Evolutionary conservation across 2,797 vertebrate genomes (phyloP), one percentile per base, ranked within the genome.

Genomic region (Huso huso): DNA sequence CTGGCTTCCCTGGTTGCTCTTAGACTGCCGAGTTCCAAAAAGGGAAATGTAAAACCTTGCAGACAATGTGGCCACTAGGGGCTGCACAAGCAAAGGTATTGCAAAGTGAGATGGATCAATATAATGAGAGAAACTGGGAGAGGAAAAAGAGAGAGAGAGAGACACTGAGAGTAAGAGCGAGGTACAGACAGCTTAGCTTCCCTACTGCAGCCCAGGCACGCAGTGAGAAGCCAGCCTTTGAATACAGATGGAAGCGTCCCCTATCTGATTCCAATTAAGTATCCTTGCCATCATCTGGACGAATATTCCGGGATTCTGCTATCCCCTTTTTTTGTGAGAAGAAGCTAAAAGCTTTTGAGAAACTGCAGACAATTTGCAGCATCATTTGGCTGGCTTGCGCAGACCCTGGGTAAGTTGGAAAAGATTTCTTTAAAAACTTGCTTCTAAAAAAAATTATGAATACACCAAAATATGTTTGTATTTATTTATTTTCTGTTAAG

Each of bases 31-130:
- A 55, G n/a, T 55, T 55, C 4, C 53, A 55, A 55, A 55, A 55
- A 55, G n/a, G n/a, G 53, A 55, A 55, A 55, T 37, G 53, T n/a
- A 76, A 71, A 55, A 55, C 10, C 53, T 55, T 55, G n/a, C 6
- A 55, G 53, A n/a, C 53, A 10, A n/a, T 55, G 9, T 74, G 70
- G 75, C 88, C 90, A 84, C 88, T 89, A 90, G 88, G 81, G 90
- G 88, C 81, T 83, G 83, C 85, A 84, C 77, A 68, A 81, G 79
- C 72, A 78, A 79, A 85, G 78, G 71, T 62, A 63, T 62, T 70
- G 74, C 65, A 12, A 55, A 15, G 72, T 66, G 71, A 67, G 37
- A 62, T 10, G 71, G 79, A 87, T 87, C 80, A 81, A 80, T 86
- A 83, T 76, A 77, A 72, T 73, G 73, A 75, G 72, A 63, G 67